Evolutionary conservation across 2,888 invertebrate species (phyloP).

Genomic region (Agonopterix heracliana): DNA sequence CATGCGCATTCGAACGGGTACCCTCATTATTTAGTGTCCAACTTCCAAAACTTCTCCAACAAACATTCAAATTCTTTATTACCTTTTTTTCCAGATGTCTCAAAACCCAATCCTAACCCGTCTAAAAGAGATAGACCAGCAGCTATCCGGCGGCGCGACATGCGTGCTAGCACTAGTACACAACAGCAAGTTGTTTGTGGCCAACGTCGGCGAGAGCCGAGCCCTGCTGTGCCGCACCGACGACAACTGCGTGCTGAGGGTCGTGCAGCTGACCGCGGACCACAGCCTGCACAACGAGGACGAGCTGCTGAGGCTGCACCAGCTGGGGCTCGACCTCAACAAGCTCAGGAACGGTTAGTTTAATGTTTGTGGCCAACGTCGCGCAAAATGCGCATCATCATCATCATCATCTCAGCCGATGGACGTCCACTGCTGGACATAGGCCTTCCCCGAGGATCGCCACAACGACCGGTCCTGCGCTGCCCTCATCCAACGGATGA

Average conservation of each 20-base stretch:
- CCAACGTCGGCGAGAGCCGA: conserved; percentile 90
- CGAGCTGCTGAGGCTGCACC: conserved; percentile 85
- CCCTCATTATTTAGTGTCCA: no score
- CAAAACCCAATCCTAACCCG: conserved; percentile 76
- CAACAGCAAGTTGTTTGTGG: conserved; percentile 86
- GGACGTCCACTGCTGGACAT: no score
- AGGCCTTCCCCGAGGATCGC: no score
- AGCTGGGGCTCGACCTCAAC: conserved; percentile 84
- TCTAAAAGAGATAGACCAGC: conserved; percentile 84
- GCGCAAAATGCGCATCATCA: no score
- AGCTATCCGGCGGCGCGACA: conserved; percentile 88
- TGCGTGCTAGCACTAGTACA: conserved; percentile 88
- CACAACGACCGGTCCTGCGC: no score
- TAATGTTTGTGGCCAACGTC: conserved; percentile 7
- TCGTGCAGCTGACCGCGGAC: conserved; percentile 88
- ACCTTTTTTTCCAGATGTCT: conserved; percentile 39
- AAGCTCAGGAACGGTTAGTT: conserved; percentile 79
- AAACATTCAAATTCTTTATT: no score
- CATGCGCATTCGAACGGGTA: no score
- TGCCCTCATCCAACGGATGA: no score
- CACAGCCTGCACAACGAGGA: conserved; percentile 91
- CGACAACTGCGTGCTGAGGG: conserved; percentile 80
- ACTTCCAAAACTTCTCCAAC: no score
- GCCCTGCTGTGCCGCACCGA: conserved; percentile 89
- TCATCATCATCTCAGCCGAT: no score